A percentile compares a stretch with the other conserved stretches of the same genome.
Conservation (phyloP, 2,888 invertebrate genomes). For the Toxonevra muliebris region DNA sequence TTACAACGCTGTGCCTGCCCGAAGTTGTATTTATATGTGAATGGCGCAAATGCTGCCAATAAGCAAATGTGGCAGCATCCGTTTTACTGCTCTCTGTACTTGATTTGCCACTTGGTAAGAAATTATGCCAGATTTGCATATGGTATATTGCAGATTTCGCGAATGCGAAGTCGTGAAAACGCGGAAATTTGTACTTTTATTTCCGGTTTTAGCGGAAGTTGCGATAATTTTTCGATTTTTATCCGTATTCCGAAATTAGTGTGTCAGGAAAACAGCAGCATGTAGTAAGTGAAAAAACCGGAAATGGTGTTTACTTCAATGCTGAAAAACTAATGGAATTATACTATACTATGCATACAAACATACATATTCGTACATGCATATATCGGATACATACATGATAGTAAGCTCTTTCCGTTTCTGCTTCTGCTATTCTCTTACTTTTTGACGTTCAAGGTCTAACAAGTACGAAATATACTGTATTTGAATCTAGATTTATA, state of each 20-base stretch:
- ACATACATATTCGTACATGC: too few relatives aligned
- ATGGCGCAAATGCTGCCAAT: too few relatives aligned
- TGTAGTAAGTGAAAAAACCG: slow-evolving; percentile 3
- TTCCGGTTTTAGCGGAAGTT: slow-evolving; percentile 39
- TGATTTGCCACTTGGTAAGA: not conserved
- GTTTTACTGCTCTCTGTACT: not conserved
- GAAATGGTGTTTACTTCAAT: slow-evolving; percentile 7
- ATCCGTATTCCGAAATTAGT: slow-evolving; percentile 35
- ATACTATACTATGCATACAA: too few relatives aligned
- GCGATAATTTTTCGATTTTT: slow-evolving; percentile 39
- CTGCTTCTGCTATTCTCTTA: not conserved
- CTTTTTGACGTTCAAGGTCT: too few relatives aligned
- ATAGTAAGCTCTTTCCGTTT: not conserved
- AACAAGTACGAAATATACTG: too few relatives aligned
- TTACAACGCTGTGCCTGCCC: too few relatives aligned
- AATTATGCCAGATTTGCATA: too few relatives aligned
- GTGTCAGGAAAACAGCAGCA: slow-evolving; percentile 36
- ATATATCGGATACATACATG: too few relatives aligned
- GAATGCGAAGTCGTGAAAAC: not conserved
- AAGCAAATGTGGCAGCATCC: slow-evolving; percentile 11
- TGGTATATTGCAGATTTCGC: slow-evolving; percentile 1
- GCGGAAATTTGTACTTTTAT: slow-evolving; percentile 23
- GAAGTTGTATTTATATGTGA: too few relatives aligned
- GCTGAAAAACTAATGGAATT: not conserved
- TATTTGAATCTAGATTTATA: not conserved